Conservation (phyloP, 2,113 vertebrate species). For the Phylloscopus whistleri region DNA sequence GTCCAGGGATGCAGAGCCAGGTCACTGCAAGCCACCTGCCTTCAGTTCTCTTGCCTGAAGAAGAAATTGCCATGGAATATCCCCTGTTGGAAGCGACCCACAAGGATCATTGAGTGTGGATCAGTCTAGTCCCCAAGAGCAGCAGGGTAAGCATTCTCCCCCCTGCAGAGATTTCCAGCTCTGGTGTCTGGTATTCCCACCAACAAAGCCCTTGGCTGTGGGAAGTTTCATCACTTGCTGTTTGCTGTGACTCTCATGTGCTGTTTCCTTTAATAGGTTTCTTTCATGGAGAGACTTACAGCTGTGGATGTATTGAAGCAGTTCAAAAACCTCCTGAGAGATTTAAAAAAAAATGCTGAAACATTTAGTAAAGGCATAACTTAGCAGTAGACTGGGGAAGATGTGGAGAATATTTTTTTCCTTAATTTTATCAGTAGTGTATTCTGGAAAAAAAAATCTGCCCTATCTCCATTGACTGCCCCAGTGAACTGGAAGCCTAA, state of each 20-base stretch:
- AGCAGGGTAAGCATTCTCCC: background rate
- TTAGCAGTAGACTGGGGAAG: background rate
- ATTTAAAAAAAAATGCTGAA: background rate
- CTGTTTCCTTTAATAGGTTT: background rate
- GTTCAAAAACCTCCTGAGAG: background rate
- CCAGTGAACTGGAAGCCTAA: background rate
- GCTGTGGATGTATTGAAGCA: background rate
- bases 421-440: background rate
- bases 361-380: background rate
- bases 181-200: background rate
- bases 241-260: background rate
- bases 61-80: background rate
- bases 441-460: background rate
- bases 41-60: background rate
- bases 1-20: background rate
- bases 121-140: background rate
- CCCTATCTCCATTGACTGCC: background rate
- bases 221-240: background rate
- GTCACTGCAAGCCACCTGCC: background rate
- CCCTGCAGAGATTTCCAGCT: background rate
- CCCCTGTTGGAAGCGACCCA: background rate
- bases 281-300: background rate
- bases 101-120: background rate
- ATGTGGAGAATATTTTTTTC: background rate
- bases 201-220: background rate